A percentile compares a stretch with the other conserved stretches of the same genome.
These are phyloP conservation scores for Ophthalmolycus amberensis DNA, from an alignment of 2,113 vertebrate species.

Conservation along the genomic window DNA sequence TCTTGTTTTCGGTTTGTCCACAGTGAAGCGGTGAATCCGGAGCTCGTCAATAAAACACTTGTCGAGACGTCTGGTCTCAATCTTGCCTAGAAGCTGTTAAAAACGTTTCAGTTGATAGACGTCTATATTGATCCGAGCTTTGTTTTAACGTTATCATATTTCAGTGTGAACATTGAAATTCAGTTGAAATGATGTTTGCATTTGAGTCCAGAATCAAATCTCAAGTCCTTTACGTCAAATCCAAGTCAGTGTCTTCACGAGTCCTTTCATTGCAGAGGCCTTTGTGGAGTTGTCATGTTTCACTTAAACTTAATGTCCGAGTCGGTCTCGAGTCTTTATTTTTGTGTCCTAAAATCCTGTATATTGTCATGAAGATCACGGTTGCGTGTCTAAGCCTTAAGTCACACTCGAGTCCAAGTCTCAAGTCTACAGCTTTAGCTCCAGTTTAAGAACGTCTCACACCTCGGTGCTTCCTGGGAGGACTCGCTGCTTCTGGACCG, in stretches of 20 bases:
- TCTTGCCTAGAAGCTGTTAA: not conserved
- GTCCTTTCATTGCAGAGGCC: not conserved
- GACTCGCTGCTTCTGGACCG: not conserved
- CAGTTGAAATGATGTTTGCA: not conserved
- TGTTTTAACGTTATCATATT: not conserved
- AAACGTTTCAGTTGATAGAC: not conserved
- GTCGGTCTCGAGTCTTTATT: not conserved
- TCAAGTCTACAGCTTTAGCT: not conserved
- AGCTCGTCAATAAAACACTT: not conserved
- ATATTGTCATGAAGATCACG: not conserved
- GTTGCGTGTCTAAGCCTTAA: not conserved
- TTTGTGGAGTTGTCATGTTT: not conserved
- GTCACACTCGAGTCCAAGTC: not conserved
- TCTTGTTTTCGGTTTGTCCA: not conserved
- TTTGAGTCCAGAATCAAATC: not conserved
- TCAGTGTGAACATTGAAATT: not conserved
- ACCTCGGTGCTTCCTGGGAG: not conserved
- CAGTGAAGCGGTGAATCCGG: not conserved
- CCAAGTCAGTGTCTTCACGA: not conserved
- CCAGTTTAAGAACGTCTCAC: not conserved
- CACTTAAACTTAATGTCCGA: not conserved
- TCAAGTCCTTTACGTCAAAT: not conserved
- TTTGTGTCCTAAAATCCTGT: not conserved
- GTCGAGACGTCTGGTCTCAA: not conserved
- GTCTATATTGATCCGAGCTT: not conserved